Evolutionary conservation across 2,113 vertebrate species (phyloP).

Genomic region (Cochlearius cochlearius): DNA sequence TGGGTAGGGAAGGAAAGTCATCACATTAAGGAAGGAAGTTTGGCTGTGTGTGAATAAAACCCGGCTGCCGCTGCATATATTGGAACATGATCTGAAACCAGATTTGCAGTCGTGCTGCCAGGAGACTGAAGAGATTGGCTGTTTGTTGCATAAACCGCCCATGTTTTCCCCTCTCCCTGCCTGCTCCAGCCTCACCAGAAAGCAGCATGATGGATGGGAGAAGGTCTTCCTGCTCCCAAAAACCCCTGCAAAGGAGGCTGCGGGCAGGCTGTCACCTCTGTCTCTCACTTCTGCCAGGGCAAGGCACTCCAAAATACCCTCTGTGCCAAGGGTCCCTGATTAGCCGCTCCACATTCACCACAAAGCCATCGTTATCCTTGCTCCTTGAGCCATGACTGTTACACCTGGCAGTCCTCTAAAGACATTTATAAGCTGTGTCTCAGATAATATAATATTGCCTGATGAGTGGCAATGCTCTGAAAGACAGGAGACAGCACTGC

Average conservation of each 20-base stretch:
- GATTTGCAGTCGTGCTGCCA: neutral
- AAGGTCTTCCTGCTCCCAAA: neutral
- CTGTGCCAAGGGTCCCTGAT: neutral
- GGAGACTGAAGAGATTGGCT: neutral
- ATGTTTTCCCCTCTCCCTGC: neutral
- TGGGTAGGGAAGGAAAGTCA: neutral
- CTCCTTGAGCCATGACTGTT: neutral
- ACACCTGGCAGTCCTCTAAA: neutral
- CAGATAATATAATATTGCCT: neutral
- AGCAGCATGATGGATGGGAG: neutral
- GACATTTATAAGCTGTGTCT: neutral
- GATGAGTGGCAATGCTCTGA: neutral
- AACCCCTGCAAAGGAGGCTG: neutral
- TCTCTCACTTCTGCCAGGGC: neutral
- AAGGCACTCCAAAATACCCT: neutral
- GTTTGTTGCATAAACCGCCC: neutral
- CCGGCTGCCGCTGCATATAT: neutral
- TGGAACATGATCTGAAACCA: slow-evolving; percentile 7
- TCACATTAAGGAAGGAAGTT: neutral
- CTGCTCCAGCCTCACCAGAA: neutral
- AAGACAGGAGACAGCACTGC: neutral
- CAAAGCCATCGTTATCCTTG: neutral
- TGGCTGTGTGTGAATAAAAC: neutral
- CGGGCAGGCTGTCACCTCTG: neutral
- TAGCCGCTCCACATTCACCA: neutral